Conservation (phyloP, 2,113 vertebrate genomes). For the Aptenodytes patagonicus region DNA sequence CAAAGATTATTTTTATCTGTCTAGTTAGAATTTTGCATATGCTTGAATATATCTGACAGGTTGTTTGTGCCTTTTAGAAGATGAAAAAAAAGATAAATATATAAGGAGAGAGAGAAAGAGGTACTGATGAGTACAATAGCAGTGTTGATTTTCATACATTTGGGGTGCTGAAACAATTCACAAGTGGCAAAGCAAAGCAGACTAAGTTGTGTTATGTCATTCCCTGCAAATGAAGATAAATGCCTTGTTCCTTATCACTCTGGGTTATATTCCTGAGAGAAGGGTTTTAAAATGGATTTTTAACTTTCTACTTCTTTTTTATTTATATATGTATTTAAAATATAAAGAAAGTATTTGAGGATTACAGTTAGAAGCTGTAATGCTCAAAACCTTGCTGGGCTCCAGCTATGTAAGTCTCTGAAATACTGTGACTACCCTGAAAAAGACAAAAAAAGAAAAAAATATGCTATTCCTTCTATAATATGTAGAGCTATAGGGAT, state of each 20-base stretch:
- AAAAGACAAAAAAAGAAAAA: neutral
- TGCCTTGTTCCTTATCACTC: neutral
- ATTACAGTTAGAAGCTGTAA: neutral
- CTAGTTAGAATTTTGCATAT: slow-evolving; percentile 70
- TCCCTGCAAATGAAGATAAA: slow-evolving; percentile 43
- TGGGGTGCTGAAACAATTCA: slow-evolving; percentile 4
- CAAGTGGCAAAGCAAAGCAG: neutral
- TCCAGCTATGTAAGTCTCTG: neutral
- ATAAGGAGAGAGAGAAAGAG: neutral
- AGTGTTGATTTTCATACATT: neutral
- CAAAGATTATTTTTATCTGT: slow-evolving; percentile 68
- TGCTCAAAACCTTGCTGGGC: neutral
- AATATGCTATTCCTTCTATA: neutral
- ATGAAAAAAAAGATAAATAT: neutral
- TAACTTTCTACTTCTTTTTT: neutral
- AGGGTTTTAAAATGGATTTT: neutral
- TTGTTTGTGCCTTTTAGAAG: slow-evolving; percentile 61
- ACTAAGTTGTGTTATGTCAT: neutral
- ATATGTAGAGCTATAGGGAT: neutral
- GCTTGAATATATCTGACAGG: slow-evolving; percentile 63
- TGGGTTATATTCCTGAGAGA: neutral
- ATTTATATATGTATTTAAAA: neutral
- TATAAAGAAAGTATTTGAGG: neutral
- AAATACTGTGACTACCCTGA: neutral
- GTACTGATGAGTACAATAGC: neutral